Evolutionary conservation across 2,888 invertebrate species (phyloP).

Genomic region (Drosophila meridionalis): DNA sequence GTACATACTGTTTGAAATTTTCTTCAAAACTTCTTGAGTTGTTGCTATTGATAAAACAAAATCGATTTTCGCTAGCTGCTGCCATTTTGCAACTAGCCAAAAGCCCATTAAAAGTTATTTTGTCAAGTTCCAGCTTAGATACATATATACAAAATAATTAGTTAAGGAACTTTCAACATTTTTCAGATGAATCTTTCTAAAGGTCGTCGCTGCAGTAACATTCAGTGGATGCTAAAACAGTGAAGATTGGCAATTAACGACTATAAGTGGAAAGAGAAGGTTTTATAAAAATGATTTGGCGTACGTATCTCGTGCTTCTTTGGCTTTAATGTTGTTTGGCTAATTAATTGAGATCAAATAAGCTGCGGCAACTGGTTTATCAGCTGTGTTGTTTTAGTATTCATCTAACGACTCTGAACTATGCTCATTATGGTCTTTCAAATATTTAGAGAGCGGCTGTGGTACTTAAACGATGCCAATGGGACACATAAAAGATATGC

Average conservation of each 20-base stretch:
- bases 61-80: neutral
- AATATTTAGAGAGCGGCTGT: slow-evolving; percentile 59
- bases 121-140: slow-evolving; percentile 11
- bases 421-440: slow-evolving; percentile 70
- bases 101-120: slow-evolving; percentile 20
- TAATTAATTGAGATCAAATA: slow-evolving; percentile 57
- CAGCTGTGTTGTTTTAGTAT: slow-evolving; percentile 47
- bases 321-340: slow-evolving; percentile 6
- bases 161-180: slow-evolving; percentile 12
- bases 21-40: neutral
- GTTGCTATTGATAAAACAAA: neutral
- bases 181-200: neutral
- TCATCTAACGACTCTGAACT: slow-evolving; percentile 51
- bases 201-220: neutral
- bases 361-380: slow-evolving; percentile 52
- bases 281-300: slow-evolving; percentile 3
- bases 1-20: neutral
- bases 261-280: slow-evolving; percentile 10
- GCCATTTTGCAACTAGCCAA: neutral
- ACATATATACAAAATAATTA: slow-evolving; percentile 10
- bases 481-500: slow-evolving; percentile 69
- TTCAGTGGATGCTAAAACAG: neutral
- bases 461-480: slow-evolving; percentile 57
- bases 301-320: neutral
- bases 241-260: slow-evolving; percentile 3